Percentiles rank a stretch among this genome's conserved stretches.
Evolutionary conservation across 2,113 vertebrate species (phyloP).

Genomic region (Azemiops feae): DNA sequence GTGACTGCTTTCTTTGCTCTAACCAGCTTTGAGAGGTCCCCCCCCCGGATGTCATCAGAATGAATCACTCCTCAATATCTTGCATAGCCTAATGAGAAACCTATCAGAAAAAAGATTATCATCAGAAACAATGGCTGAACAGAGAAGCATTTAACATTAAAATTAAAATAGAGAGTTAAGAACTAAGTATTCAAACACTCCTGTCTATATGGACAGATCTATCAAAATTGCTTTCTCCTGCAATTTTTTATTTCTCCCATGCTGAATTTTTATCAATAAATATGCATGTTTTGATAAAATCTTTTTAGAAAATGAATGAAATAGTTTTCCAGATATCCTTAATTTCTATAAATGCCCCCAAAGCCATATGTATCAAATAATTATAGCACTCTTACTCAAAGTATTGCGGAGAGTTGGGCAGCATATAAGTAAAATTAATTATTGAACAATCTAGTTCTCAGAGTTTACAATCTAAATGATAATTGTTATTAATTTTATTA

Average conservation of each 20-base stretch:
- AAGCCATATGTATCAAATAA: neutral
- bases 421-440: neutral
- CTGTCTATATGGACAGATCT: neutral
- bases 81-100: neutral
- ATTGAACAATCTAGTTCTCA: constrained; percentile 25
- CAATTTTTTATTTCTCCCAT: neutral
- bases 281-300: neutral
- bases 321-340: neutral
- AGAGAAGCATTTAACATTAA: neutral
- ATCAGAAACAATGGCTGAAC: neutral
- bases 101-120: neutral
- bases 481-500: constrained; percentile 24
- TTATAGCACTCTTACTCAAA: neutral
- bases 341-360: neutral
- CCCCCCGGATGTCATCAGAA: neutral
- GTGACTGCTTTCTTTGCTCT: neutral
- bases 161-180: neutral
- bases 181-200: neutral
- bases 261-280: neutral
- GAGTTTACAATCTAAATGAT: constrained; percentile 30
- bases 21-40: neutral
- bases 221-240: neutral
- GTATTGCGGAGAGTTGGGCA: neutral
- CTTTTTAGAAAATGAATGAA: neutral
- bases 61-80: neutral